A percentile compares a stretch with the other conserved stretches of the same genome.
Evolutionary conservation across 2,888 invertebrate genomes (phyloP).

Genomic region (Deilephila elpenor): DNA sequence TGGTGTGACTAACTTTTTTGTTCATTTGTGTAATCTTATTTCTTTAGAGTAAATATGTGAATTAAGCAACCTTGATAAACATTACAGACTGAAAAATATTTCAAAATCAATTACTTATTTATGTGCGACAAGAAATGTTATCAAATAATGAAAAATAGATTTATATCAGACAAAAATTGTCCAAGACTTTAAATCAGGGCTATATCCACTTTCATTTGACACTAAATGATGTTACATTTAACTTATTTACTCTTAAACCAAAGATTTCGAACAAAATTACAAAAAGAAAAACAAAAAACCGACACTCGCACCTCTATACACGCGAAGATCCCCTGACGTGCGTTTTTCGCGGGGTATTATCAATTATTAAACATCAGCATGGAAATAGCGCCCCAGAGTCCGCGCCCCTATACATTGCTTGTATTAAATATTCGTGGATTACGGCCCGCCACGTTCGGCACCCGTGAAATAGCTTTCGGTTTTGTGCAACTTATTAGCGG

Average conservation of each 20-base stretch:
- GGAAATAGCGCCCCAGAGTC: conserved; percentile 83
- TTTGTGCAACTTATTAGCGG: conserved; percentile 83
- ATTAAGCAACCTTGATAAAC: too few relatives aligned
- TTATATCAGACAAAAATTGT: too few relatives aligned
- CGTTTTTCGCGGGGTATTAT: conserved; percentile 84
- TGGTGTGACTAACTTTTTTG: conserved; percentile 43
- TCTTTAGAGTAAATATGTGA: too few relatives aligned
- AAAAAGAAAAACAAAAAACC: conserved; percentile 2
- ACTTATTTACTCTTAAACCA: too few relatives aligned
- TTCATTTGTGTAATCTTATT: too few relatives aligned
- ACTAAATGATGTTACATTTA: background rate
- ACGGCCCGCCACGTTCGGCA: conserved; percentile 65
- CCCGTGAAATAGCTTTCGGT: conserved; percentile 83
- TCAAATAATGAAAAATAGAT: too few relatives aligned
- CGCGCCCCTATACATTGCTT: conserved; percentile 70
- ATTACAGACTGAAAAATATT: too few relatives aligned
- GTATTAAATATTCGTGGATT: conserved; percentile 83
- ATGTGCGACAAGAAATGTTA: too few relatives aligned
- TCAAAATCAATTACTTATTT: too few relatives aligned
- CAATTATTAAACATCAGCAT: conserved; percentile 85
- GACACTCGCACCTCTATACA: conserved; percentile 55
- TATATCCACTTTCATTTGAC: too few relatives aligned
- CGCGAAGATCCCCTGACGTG: conserved; percentile 61
- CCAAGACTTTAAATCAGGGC: too few relatives aligned
- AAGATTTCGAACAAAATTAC: background rate